These are phyloP conservation scores for Leptocoma aspasia DNA, from an alignment of 2,113 vertebrate genomes.

Conservation along the genomic window DNA sequence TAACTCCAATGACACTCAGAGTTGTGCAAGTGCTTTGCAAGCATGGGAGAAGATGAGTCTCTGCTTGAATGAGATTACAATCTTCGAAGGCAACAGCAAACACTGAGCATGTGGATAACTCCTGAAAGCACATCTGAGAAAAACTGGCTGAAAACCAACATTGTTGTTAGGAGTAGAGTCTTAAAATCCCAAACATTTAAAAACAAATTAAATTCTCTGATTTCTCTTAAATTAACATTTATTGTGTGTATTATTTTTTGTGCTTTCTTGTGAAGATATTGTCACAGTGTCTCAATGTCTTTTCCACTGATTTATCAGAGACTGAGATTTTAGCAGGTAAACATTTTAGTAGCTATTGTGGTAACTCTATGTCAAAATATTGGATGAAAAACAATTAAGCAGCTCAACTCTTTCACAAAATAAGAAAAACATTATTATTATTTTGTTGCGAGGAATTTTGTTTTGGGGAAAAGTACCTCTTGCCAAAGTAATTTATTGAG, in stretches of 20 bases:
- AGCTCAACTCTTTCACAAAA: neutral
- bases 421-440: neutral
- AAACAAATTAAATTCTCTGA: neutral
- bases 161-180: neutral
- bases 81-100: slow-evolving; percentile 3
- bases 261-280: neutral
- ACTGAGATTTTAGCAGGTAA: neutral
- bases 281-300: neutral
- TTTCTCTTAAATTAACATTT: neutral
- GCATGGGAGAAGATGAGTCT: slow-evolving; percentile 21
- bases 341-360: neutral
- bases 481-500: neutral
- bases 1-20: neutral
- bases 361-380: neutral
- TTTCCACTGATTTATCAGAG: neutral
- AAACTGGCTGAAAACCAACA: neutral
- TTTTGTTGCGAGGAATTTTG: neutral
- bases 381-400: neutral
- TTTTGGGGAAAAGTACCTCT: neutral
- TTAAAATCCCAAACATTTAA: neutral
- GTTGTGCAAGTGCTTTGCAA: slow-evolving; percentile 28
- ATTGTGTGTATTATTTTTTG: neutral
- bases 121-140: neutral
- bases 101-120: neutral
- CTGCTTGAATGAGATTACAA: slow-evolving; percentile 35